phyloP scores from a whole-genome alignment of 2,888 invertebrate genomes.

The Helobdella robusta region DNA sequence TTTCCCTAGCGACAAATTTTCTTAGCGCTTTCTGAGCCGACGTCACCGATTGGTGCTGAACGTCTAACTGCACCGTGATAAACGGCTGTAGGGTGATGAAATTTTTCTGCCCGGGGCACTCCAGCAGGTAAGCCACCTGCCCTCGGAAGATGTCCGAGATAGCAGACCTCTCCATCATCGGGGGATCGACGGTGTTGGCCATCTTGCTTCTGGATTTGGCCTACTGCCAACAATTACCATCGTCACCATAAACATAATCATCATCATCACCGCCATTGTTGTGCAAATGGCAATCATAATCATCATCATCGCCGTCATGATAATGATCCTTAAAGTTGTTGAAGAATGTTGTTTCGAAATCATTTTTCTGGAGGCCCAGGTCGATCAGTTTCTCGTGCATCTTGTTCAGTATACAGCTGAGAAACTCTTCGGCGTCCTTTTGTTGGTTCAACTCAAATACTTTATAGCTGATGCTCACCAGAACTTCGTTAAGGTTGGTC shows the following conservation, averaged over 20 bases:
- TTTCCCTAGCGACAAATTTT: no score
- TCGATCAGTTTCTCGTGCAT: conserved; percentile 95
- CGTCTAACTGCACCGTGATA: conserved; percentile 85
- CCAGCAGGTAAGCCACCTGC: conserved; percentile 72
- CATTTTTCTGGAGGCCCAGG: no score
- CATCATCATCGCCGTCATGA: no score
- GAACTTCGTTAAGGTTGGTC: no score
- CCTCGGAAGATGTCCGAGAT: conserved; percentile 88
- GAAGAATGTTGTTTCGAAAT: no score
- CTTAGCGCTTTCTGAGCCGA: no score
- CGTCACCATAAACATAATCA: no score
- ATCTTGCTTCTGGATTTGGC: conserved; percentile 81
- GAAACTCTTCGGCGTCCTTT: conserved; percentile 94
- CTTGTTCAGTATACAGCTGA: conserved; percentile 81
- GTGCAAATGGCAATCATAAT: no score
- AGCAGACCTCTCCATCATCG: conserved; percentile 74
- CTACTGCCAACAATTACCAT: conserved; percentile 48
- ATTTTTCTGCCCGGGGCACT: conserved; percentile 61
- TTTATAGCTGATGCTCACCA: no score
- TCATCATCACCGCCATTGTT: no score
- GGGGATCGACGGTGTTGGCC: conserved; percentile 66
- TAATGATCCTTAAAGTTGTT: no score
- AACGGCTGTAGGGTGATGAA: conserved; percentile 90
- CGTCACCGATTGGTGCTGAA: no score
- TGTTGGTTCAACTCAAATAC: conserved; percentile 61